Base-by-base conservation (phyloP, 2,888 invertebrate genomes). In the Cybosia mesomella region DNA sequence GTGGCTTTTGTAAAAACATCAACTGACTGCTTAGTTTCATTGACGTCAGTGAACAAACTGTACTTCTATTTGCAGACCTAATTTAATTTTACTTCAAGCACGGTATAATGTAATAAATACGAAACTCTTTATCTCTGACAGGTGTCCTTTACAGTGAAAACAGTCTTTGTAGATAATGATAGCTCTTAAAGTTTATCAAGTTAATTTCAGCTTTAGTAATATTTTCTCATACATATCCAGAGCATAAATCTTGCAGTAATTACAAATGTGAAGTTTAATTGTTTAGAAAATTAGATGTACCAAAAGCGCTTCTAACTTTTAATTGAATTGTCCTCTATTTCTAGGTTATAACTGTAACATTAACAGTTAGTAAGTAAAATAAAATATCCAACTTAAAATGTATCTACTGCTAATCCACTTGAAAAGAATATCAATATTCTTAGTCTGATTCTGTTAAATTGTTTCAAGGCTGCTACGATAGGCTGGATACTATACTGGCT, bases 41-140 rank as follows among this genome's bases (percentile, higher is more conserved):
- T 49, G 49, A 43, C n/a, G 18, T 49, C 49, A 49, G n/a, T 49
- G n/a, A 49, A n/a, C 49, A 49, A 49, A n/a, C n/a, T 49, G 49
- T 49, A n/a, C 49, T 49, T 49, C 49, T 49, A 49, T 49, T n/a
- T 49, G 49, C 49, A 49, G n/a, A 9, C n/a, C n/a, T n/a, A 49
- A 49, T 49, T 49, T 7, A 49, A 43, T 43, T 43, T 18, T 43
- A 18, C 49, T 49, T 49, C 49, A 49, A 49, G 49, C 9, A 49
- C n/a, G 9, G 49, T n/a, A 43, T 5, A 43, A 18, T 18, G 43
- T 43, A 18, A 18, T 43, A 18, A 49, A n/a, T 39, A 49, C 49
- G 18, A 49, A 49, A 49, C 49, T 1, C 18, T 43, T 7, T 43
- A 43, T 43, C 43, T n/a, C 49, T 49, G 49, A 49, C 49, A 49